phyloP scores from a whole-genome alignment of 2,888 invertebrate species.

The Conchocele bisecta region DNA sequence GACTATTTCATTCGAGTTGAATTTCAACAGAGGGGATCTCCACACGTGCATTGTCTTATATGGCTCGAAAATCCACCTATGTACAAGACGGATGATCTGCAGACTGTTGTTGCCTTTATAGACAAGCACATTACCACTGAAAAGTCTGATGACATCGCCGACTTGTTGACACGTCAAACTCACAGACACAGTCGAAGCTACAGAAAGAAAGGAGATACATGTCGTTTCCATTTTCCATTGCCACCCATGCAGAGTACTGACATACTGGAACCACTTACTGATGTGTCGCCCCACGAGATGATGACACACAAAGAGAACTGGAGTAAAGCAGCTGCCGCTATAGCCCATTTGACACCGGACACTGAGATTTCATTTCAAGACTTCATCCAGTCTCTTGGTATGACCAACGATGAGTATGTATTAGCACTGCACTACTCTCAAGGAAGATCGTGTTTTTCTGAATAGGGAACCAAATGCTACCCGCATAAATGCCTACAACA shows the following conservation, averaged over 20 bases:
- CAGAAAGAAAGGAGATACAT: constrained; percentile 25
- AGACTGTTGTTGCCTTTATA: constrained; percentile 11
- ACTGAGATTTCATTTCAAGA: constrained; percentile 16
- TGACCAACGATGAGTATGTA: constrained; percentile 25
- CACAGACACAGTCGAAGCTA: constrained; percentile 11
- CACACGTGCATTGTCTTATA: constrained; percentile 45
- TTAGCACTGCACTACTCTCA: no score
- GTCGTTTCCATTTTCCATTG: constrained; percentile 43
- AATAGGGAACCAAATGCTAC: no score
- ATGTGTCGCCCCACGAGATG: neutral
- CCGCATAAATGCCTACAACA: constrained; percentile 35
- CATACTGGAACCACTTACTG: constrained; percentile 13
- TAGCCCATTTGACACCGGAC: constrained; percentile 7
- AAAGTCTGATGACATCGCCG: neutral
- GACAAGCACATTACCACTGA: constrained; percentile 15
- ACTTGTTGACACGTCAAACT: constrained; percentile 24
- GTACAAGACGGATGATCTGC: neutral
- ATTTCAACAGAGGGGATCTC: constrained; percentile 50
- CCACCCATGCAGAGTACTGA: constrained; percentile 25
- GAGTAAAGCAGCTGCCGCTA: neutral
- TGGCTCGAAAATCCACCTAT: constrained; percentile 50
- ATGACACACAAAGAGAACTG: neutral
- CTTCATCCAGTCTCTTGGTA: constrained; percentile 16
- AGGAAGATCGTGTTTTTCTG: no score
- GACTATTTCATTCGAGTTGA: constrained; percentile 39